Conservation (phyloP, 2,888 invertebrate species). For the Alloplasta piceator region DNA sequence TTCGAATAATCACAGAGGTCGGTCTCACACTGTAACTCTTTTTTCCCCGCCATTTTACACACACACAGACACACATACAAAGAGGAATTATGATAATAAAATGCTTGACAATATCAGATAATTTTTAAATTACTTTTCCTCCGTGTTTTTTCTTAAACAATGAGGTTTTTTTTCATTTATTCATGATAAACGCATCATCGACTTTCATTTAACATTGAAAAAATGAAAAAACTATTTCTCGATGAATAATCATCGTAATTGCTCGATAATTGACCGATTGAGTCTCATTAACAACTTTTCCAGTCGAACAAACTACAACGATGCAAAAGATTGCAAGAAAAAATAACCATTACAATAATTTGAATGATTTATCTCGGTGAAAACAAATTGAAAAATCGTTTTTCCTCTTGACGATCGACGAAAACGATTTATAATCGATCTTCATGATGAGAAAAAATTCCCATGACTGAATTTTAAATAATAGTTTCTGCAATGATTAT, state of each 20-base stretch:
- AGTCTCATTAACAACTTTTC: neutral
- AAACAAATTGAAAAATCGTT: conserved; percentile 14
- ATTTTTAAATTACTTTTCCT: no score
- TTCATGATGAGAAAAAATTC: neutral
- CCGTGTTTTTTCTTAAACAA: neutral
- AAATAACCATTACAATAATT: neutral
- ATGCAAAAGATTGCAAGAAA: neutral
- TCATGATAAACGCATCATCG: neutral
- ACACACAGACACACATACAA: neutral
- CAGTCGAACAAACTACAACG: neutral
- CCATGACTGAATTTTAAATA: conserved; percentile 29
- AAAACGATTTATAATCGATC: conserved; percentile 32
- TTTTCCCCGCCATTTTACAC: neutral
- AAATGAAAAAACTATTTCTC: conserved; percentile 3
- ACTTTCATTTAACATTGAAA: neutral
- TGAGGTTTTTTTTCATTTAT: neutral
- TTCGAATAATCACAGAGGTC: conserved; percentile 38
- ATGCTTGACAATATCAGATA: neutral
- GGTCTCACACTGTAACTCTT: neutral
- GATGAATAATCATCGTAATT: conserved; percentile 13
- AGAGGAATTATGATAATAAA: conserved; percentile 6
- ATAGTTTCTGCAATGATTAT: conserved; percentile 10
- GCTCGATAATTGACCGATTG: conserved; percentile 9
- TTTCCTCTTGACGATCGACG: conserved; percentile 5
- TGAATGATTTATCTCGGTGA: conserved; percentile 22